Evolutionary conservation across 2,113 vertebrate species (phyloP), one percentile per base, ranked within the genome.

Genomic region (Pterocles gutturalis): DNA sequence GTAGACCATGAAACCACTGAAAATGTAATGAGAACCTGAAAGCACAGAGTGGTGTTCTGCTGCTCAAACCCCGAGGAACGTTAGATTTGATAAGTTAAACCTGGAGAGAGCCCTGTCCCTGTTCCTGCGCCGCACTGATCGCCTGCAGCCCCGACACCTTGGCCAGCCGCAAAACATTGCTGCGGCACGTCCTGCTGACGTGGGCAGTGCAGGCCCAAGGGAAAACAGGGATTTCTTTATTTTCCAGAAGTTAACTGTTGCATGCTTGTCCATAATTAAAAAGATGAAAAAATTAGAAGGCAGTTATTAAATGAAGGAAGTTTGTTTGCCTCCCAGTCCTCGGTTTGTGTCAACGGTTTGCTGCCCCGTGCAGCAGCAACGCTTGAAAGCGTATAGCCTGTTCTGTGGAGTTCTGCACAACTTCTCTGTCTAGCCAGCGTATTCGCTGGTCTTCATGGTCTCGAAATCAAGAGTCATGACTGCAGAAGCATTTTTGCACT

Each of bases 381-480:
- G 2, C 43, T 22, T 7, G 45, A 41, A 33, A 67, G 54, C 8
- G 5, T 19, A 2, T 34, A 9, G 5, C 16, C 28, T n/a, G 34
- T 54, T 15, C 77, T 25, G 57, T 9, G 33, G 82, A 5, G 20
- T 22, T 49, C 29, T 45, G 53, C 36, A 57, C 2, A 24, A 16
- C 41, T 18, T 4, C 53, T 12, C 45, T 33, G 6, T 12, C 33
- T 11, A 0, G 17, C 20, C 46, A 55, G 62, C 5, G 0, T 31
- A 0, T 36, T 31, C 34, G 43, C 46, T 17, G 8, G 38, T 1
- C 11, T 33, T 31, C 7, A 0, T 7, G 15, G 4, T 18, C 58
- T 31, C 16, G 5, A 15, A 38, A 24, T 8, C 19, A 8, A 14
- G 17, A 21, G 48, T 22, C 2, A 0, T 1, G 41, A 13, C 34